Conservation (phyloP, 2,888 invertebrate genomes). For the Agrypnus murinus region DNA sequence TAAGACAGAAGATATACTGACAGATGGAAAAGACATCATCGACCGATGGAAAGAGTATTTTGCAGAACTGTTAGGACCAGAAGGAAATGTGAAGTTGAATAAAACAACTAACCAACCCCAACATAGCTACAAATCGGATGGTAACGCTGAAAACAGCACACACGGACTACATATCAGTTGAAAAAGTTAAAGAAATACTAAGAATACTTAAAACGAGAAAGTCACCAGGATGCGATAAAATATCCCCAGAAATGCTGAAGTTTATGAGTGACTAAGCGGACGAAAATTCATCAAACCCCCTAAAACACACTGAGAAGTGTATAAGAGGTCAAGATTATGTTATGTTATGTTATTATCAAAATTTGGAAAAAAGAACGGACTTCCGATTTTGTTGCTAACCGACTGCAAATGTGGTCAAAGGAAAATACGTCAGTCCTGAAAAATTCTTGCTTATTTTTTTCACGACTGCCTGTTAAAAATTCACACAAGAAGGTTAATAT, state of each 20-base stretch:
- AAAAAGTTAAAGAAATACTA: background rate
- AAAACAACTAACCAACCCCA: no score
- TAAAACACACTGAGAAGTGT: no score
- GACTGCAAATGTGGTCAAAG: background rate
- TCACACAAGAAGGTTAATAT: no score
- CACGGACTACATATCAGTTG: conserved; percentile 6
- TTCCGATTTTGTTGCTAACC: background rate
- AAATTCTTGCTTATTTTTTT: no score
- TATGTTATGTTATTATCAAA: background rate
- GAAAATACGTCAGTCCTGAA: no score
- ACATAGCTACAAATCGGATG: no score
- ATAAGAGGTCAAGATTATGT: no score
- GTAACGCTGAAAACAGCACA: background rate
- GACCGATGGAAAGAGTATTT: no score
- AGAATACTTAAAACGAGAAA: conserved; percentile 1
- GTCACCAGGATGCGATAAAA: background rate
- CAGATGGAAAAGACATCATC: background rate
- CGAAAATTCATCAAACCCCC: no score
- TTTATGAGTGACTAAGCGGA: no score
- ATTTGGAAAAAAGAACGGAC: background rate
- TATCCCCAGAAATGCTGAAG: conserved; percentile 9
- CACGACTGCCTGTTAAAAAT: no score
- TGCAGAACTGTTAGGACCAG: conserved; percentile 3
- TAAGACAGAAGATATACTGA: background rate
- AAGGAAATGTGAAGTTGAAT: background rate